Evolutionary conservation across 2,113 vertebrate species (phyloP).

Genomic region (Spilogale gracilis): DNA sequence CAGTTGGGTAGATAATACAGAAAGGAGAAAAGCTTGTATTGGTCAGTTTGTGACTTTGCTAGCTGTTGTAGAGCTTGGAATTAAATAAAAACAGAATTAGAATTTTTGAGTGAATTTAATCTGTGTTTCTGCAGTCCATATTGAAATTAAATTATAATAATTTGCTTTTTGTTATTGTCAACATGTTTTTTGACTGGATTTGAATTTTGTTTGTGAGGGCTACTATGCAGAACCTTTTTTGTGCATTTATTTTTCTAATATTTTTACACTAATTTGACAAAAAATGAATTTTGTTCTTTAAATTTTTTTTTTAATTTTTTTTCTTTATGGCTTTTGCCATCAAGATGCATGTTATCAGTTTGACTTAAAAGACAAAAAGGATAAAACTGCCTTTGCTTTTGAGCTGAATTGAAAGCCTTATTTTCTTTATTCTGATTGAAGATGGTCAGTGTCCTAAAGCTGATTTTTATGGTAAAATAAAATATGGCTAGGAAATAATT

Average conservation of each 20-base stretch:
- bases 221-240: background rate
- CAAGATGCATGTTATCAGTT: background rate
- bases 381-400: conserved; percentile 34
- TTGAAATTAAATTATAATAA: background rate
- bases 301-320: background rate
- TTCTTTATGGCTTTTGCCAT: conserved; percentile 18
- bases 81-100: conserved; percentile 27
- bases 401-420: conserved; percentile 21
- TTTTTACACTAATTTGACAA: background rate
- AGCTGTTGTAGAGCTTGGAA: background rate
- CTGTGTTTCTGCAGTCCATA: background rate
- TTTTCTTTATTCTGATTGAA: conserved; percentile 34
- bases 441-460: background rate
- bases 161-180: background rate
- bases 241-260: conserved; percentile 57
- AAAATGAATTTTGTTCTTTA: background rate
- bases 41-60: background rate
- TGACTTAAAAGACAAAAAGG: conserved; percentile 37
- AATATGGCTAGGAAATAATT: conserved; percentile 3
- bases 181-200: background rate
- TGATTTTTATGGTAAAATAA: background rate
- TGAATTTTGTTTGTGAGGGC: conserved; percentile 46
- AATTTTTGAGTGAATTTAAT: conserved; percentile 18
- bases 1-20: background rate
- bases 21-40: background rate